phyloP scores from a whole-genome alignment of 2,797 vertebrate genomes.

The Austrolebias charrua region DNA sequence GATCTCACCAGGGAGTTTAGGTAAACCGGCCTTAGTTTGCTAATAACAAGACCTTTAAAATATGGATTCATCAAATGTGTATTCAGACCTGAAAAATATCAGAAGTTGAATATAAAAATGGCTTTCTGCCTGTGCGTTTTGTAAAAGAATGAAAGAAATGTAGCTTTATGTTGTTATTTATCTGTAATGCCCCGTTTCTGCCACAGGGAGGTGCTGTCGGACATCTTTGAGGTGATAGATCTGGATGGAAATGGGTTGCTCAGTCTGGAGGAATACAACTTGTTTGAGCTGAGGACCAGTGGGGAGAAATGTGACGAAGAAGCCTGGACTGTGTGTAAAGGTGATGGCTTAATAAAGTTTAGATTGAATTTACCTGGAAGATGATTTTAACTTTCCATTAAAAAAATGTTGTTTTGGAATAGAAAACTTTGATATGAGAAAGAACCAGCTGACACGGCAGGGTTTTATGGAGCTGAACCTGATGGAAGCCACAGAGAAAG shows the following conservation, averaged over 20 bases:
- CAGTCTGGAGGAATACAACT: constrained; percentile 94
- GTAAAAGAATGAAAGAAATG: not conserved
- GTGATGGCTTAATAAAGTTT: constrained; percentile 55
- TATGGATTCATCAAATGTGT: no score
- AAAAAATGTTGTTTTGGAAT: not conserved
- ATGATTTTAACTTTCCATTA: no score
- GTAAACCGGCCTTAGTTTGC: constrained; percentile 57
- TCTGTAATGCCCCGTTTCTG: constrained; percentile 21
- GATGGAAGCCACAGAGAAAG: constrained; percentile 90
- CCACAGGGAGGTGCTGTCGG: constrained; percentile 85
- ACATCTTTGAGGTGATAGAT: constrained; percentile 91
- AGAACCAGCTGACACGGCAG: constrained; percentile 89
- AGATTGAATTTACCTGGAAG: not conserved
- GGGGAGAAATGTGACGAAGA: constrained; percentile 93
- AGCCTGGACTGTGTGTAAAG: constrained; percentile 90
- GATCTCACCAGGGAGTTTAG: constrained; percentile 87
- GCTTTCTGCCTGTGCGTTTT: not conserved
- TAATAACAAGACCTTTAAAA: no score
- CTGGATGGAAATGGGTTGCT: constrained; percentile 90
- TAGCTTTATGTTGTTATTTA: not conserved
- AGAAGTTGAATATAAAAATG: not conserved
- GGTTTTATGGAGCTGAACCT: constrained; percentile 94
- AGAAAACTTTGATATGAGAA: constrained; percentile 96
- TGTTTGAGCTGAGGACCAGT: constrained; percentile 92
- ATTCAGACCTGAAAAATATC: no score